Conservation (phyloP, 2,797 vertebrate genomes). For the Gymnoscopelus braueri region DNA sequence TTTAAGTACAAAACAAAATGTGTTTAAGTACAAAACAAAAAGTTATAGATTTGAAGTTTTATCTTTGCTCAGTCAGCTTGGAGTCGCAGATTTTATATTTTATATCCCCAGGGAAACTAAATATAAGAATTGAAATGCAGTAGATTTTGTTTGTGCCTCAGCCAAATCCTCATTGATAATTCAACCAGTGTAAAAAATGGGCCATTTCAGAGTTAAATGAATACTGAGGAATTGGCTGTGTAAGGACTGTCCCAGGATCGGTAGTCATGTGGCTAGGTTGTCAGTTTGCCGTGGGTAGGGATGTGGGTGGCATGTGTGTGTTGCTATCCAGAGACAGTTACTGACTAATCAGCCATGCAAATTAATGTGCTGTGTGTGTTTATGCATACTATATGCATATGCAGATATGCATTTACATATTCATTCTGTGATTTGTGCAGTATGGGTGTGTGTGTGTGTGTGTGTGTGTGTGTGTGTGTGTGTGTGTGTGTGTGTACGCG, state of each 20-base stretch:
- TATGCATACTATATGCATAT: not conserved
- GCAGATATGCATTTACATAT: too few species aligned
- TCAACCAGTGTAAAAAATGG: constrained; percentile 20
- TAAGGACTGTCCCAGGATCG: constrained; percentile 20
- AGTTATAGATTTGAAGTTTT: too few species aligned
- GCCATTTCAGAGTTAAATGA: constrained; percentile 54
- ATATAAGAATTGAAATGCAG: too few species aligned
- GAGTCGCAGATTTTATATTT: too few species aligned
- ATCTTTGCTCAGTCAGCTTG: too few species aligned
- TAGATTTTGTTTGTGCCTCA: too few species aligned
- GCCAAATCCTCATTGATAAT: too few species aligned
- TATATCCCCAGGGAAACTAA: too few species aligned
- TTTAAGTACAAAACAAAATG: too few species aligned
- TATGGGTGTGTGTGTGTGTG: too few species aligned
- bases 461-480: not conserved
- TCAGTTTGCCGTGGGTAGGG: constrained; percentile 21
- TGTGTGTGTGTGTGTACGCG: constrained; percentile 5
- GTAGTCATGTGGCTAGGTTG: constrained; percentile 10
- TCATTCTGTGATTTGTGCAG: too few species aligned
- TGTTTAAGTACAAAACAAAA: too few species aligned
- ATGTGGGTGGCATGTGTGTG: constrained; percentile 62
- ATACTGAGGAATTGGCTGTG: constrained; percentile 37
- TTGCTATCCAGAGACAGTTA: constrained; percentile 37
- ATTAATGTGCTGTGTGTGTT: constrained; percentile 6
- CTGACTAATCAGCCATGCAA: constrained; percentile 48